phyloP scores from a whole-genome alignment of 2,113 vertebrate genomes.

The Phocoena phocoena region DNA sequence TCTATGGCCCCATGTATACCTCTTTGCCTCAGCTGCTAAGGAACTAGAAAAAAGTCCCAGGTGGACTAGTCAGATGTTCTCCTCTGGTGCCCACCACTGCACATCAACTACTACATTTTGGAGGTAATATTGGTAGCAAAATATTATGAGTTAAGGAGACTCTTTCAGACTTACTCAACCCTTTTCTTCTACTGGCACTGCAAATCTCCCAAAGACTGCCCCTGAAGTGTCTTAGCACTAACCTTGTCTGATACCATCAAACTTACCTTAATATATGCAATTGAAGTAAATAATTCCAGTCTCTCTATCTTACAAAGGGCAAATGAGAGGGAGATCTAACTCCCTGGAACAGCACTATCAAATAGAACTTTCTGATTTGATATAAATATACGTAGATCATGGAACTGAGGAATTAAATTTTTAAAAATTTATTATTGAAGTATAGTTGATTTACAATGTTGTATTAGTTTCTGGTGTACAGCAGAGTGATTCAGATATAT shows the following conservation, averaged over 20 bases:
- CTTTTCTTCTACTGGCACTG: not conserved
- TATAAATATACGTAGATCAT: not conserved
- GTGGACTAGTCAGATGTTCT: not conserved
- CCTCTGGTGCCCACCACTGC: not conserved
- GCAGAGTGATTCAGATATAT: not conserved
- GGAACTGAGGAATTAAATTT: not conserved
- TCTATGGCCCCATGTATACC: constrained; percentile 43
- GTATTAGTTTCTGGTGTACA: not conserved
- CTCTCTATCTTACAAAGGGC: not conserved
- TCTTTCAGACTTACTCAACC: not conserved
- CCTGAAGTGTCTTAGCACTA: not conserved
- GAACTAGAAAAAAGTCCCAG: not conserved
- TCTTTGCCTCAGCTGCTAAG: not conserved
- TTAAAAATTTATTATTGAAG: not conserved
- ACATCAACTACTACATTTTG: not conserved
- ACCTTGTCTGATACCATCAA: not conserved
- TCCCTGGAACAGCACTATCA: not conserved
- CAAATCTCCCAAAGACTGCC: not conserved
- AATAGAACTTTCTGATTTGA: constrained; percentile 10
- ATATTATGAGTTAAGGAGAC: not conserved
- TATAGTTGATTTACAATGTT: not conserved
- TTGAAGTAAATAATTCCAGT: not conserved
- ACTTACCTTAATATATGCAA: not conserved
- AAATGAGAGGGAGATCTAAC: not conserved
- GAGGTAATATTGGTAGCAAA: not conserved